phyloP scores from a whole-genome alignment of 2,113 vertebrate species.

The Periophthalmodon schlosseri region DNA sequence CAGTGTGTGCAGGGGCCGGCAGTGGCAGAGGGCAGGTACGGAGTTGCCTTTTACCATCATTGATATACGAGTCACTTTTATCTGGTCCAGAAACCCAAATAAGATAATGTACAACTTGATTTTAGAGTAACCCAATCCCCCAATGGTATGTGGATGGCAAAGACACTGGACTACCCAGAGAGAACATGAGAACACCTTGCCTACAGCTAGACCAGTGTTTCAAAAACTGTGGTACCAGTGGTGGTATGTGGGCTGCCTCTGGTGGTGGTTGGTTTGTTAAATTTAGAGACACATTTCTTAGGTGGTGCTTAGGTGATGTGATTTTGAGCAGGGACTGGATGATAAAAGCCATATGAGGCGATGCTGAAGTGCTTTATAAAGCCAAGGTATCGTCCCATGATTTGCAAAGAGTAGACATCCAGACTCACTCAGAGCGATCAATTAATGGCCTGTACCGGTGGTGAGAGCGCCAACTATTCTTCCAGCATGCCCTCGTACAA shows the following conservation, averaged over 20 bases:
- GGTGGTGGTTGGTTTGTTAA: no score
- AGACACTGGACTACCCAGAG: neutral
- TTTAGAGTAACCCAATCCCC: neutral
- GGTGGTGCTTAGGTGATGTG: no score
- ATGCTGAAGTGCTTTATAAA: neutral
- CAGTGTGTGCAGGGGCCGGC: constrained; percentile 14
- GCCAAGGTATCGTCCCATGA: neutral
- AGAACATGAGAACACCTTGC: no score
- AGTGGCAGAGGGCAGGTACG: constrained; percentile 1
- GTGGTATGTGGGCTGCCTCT: no score
- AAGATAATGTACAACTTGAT: neutral
- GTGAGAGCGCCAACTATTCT: neutral
- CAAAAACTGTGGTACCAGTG: no score
- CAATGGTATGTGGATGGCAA: neutral
- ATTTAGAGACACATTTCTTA: no score
- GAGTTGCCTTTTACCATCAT: constrained; percentile 39
- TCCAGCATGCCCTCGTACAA: neutral
- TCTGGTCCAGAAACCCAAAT: neutral
- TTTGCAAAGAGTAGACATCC: neutral
- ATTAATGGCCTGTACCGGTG: neutral
- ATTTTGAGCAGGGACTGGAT: neutral
- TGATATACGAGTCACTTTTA: neutral
- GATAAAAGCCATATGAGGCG: neutral
- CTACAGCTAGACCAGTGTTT: no score
- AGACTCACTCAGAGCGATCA: neutral